These are phyloP conservation scores for Koerneria pararmatus DNA, from an alignment of 2,888 invertebrate genomes.

Conservation along the genomic window DNA sequence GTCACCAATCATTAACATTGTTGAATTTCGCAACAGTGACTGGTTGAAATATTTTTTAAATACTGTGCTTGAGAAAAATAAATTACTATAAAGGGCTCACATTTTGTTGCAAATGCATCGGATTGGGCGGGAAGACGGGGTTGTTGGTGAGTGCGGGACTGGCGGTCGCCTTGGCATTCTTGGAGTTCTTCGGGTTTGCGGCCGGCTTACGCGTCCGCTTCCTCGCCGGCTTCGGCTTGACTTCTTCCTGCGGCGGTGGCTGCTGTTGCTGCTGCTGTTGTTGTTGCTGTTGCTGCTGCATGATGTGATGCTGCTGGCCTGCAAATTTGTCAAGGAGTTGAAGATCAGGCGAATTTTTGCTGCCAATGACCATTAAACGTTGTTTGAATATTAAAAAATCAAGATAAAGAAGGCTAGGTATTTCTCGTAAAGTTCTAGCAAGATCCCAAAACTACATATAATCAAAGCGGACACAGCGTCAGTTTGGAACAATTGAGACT, in stretches of 20 bases:
- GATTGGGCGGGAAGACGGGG: slow-evolving; percentile 33
- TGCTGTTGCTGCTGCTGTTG: slow-evolving; percentile 14
- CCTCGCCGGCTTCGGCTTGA: slow-evolving; percentile 43
- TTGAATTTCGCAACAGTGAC: too few species aligned
- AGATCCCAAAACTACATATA: background rate
- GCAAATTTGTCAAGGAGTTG: background rate
- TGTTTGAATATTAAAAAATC: too few species aligned
- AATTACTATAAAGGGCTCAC: too few species aligned
- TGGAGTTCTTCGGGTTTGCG: slow-evolving; percentile 40
- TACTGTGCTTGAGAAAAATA: too few species aligned
- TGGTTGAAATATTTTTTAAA: too few species aligned
- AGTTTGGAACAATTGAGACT: too few species aligned
- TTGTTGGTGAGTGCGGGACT: slow-evolving; percentile 17
- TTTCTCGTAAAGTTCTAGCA: background rate
- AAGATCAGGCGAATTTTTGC: too few species aligned
- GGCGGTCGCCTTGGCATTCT: slow-evolving; percentile 31
- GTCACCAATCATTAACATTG: too few species aligned
- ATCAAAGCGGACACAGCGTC: too few species aligned
- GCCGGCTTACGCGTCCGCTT: slow-evolving; percentile 46
- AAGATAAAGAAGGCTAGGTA: too few species aligned
- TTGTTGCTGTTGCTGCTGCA: slow-evolving; percentile 5
- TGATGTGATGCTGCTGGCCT: slow-evolving; percentile 4
- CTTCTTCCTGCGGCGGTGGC: slow-evolving; percentile 13
- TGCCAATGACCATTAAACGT: too few species aligned
- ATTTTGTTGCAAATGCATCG: slow-evolving; percentile 26